Evolutionary conservation across 2,888 invertebrate species (phyloP).

Genomic region (Dromius quadrimaculatus): DNA sequence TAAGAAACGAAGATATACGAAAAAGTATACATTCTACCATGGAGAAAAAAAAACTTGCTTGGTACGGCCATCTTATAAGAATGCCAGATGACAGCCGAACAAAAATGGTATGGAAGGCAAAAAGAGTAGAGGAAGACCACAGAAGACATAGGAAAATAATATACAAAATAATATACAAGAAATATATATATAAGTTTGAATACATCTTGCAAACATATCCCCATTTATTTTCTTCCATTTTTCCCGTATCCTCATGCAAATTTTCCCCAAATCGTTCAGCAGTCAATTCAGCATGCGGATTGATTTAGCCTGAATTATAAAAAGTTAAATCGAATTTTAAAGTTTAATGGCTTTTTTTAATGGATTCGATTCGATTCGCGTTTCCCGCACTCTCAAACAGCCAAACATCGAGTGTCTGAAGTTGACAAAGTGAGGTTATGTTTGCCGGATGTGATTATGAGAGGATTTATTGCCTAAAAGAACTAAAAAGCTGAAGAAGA

Average conservation of each 20-base stretch:
- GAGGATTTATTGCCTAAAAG: slow-evolving; percentile 1
- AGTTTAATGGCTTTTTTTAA: slow-evolving; percentile 47
- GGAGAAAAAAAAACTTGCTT: too few relatives aligned
- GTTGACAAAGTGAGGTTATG: slow-evolving; percentile 4
- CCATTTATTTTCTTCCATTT: too few relatives aligned
- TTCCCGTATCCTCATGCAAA: background rate
- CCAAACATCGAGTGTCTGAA: background rate
- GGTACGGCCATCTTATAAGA: too few relatives aligned
- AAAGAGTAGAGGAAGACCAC: too few relatives aligned
- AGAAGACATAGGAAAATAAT: too few relatives aligned
- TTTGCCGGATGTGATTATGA: slow-evolving; percentile 5
- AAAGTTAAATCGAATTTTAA: slow-evolving; percentile 50
- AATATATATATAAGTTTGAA: background rate
- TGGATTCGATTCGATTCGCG: slow-evolving; percentile 30
- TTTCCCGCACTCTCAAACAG: slow-evolving; percentile 10
- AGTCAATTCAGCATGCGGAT: background rate
- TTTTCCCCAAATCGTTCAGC: background rate
- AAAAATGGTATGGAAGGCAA: too few relatives aligned
- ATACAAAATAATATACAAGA: too few relatives aligned
- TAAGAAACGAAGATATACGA: too few relatives aligned
- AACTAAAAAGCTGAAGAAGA: background rate
- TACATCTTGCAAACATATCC: too few relatives aligned
- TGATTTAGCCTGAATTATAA: slow-evolving; percentile 32
- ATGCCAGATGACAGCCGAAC: too few relatives aligned
- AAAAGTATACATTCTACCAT: too few relatives aligned